Percentiles rank a stretch among this genome's conserved stretches.
phyloP scores from a whole-genome alignment of 2,888 invertebrate genomes.

The Dolomedes plantarius region DNA sequence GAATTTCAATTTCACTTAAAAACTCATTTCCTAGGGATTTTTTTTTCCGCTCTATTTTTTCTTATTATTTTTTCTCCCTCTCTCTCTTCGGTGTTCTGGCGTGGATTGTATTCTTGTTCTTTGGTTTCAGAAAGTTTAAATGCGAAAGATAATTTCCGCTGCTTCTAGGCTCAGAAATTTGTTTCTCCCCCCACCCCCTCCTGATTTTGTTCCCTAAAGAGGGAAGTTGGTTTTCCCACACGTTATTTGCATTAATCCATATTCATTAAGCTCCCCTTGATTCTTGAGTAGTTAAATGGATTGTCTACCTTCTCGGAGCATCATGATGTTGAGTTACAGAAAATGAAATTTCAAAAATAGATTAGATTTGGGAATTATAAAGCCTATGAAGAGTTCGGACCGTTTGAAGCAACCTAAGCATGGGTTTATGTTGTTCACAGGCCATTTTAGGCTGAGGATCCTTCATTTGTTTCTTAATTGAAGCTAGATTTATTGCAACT shows the following conservation, averaged over 20 bases:
- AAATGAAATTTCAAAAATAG: constrained; percentile 56
- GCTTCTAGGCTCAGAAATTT: constrained; percentile 9
- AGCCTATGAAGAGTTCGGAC: no score
- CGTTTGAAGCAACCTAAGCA: no score
- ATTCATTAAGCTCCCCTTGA: constrained; percentile 48
- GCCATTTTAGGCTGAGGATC: no score
- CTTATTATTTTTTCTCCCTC: background rate
- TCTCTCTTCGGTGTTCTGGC: background rate
- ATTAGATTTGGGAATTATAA: constrained; percentile 44
- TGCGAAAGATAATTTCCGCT: constrained; percentile 21
- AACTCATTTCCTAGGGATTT: constrained; percentile 42
- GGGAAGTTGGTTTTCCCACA: constrained; percentile 26
- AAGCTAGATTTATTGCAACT: no score
- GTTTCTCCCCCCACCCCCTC: no score
- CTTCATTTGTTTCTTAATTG: no score
- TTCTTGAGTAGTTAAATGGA: constrained; percentile 42
- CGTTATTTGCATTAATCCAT: constrained; percentile 69
- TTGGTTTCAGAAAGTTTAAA: constrained; percentile 37
- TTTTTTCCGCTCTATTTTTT: no score
- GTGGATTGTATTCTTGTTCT: constrained; percentile 10
- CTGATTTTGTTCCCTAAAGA: constrained; percentile 10
- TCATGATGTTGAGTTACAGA: constrained; percentile 15
- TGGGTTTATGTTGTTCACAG: no score
- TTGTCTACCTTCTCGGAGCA: background rate
- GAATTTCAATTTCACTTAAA: constrained; percentile 62